Conservation (phyloP, 2,113 vertebrate species). For the Vulpes vulpes region DNA sequence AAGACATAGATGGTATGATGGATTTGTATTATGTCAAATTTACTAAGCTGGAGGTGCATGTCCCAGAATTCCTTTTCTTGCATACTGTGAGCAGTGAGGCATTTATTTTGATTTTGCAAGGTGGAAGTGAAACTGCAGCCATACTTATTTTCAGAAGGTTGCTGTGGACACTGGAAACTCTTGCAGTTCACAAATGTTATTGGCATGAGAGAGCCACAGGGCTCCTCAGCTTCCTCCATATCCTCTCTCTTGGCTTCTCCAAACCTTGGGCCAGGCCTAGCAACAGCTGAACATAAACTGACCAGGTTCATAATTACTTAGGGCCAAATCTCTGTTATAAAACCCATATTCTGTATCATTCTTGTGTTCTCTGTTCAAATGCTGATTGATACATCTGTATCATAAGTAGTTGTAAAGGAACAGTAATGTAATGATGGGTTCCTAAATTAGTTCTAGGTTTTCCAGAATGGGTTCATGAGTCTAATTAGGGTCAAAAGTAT, state of each 20-base stretch:
- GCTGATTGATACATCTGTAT: neutral
- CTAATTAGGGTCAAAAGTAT: neutral
- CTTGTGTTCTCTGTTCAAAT: neutral
- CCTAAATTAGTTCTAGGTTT: neutral
- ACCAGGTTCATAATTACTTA: neutral
- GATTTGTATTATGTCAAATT: neutral
- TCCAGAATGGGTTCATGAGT: neutral
- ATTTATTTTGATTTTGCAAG: conserved; percentile 23
- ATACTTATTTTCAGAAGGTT: neutral
- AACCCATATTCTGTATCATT: neutral
- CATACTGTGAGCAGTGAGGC: neutral
- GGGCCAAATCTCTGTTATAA: neutral
- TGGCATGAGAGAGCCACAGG: neutral
- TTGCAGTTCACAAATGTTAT: neutral
- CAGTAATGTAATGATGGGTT: neutral
- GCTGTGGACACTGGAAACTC: neutral
- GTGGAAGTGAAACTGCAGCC: neutral
- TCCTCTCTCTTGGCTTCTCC: neutral
- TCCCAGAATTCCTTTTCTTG: neutral
- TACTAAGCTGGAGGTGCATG: neutral
- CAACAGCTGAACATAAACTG: neutral
- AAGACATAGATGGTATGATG: neutral
- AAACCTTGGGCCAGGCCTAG: neutral
- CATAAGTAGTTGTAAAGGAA: neutral
- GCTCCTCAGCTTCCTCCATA: neutral